phyloP scores from a whole-genome alignment of 2,797 vertebrate genomes.

The Natrix natrix region DNA sequence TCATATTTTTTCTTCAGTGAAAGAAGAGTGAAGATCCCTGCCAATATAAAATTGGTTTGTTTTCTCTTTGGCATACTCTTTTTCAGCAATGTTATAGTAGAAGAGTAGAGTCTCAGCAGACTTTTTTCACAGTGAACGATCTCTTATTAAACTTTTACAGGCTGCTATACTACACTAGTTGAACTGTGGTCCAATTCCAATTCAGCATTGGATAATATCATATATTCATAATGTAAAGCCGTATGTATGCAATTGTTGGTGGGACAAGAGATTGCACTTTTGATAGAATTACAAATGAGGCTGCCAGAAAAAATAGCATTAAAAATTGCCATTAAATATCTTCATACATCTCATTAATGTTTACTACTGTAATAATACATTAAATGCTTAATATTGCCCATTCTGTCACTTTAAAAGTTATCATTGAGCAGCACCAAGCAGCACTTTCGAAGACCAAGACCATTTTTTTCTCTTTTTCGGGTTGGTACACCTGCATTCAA shows the following conservation, averaged over 20 bases:
- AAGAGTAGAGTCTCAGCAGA: background rate
- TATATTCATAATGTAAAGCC: background rate
- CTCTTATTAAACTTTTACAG: background rate
- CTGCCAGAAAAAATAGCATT: background rate
- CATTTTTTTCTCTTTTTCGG: too few species aligned
- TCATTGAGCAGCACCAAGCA: background rate
- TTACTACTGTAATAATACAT: background rate
- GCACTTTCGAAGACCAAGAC: background rate
- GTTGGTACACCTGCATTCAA: background rate
- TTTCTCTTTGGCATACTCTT: background rate
- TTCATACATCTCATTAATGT: background rate
- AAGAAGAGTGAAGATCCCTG: background rate
- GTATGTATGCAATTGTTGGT: background rate
- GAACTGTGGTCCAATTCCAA: background rate
- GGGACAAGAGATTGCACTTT: background rate
- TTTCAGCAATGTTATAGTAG: background rate
- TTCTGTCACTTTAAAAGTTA: background rate
- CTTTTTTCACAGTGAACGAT: background rate
- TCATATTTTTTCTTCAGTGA: background rate
- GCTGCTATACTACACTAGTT: background rate
- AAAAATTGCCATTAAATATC: background rate
- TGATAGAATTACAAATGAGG: background rate
- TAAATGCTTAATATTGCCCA: background rate
- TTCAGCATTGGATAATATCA: background rate
- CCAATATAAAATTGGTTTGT: background rate